These are phyloP conservation scores for Anas platyrhynchos DNA, from an alignment of 2,113 vertebrate genomes.

Conservation along the genomic window DNA sequence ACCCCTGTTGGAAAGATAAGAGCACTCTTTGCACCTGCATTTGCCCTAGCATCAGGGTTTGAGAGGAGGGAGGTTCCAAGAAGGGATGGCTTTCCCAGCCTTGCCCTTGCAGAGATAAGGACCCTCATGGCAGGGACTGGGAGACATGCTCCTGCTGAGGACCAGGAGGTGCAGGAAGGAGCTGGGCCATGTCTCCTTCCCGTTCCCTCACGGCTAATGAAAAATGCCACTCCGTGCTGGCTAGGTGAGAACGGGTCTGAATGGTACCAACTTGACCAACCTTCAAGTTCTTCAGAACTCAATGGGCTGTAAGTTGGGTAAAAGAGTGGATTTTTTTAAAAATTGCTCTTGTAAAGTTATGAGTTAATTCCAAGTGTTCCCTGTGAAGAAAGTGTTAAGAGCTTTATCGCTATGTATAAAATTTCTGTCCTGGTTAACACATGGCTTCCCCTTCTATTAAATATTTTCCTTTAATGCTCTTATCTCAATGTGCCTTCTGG, in stretches of 20 bases:
- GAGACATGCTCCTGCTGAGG: background rate
- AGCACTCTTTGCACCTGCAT: background rate
- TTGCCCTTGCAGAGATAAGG: background rate
- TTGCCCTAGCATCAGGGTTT: background rate
- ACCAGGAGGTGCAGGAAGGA: background rate
- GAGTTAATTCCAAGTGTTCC: conserved; percentile 23
- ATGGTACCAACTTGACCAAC: background rate
- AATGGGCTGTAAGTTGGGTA: background rate
- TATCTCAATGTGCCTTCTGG: conserved; percentile 75
- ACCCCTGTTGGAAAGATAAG: background rate
- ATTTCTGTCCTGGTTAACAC: conserved; percentile 56
- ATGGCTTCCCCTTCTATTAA: conserved; percentile 47
- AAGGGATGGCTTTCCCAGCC: background rate
- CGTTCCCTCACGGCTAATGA: background rate
- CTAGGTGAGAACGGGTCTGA: background rate
- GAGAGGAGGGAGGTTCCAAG: background rate
- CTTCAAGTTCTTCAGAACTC: background rate
- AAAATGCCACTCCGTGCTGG: background rate
- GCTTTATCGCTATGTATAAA: conserved; percentile 43
- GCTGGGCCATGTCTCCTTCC: background rate
- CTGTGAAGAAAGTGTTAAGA: conserved; percentile 31
- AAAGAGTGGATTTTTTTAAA: background rate
- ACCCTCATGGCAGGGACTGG: background rate
- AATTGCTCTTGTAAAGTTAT: background rate
- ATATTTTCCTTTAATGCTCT: conserved; percentile 67